These are phyloP conservation scores for Emberiza fucata DNA, from an alignment of 2,113 vertebrate species.

Conservation along the genomic window DNA sequence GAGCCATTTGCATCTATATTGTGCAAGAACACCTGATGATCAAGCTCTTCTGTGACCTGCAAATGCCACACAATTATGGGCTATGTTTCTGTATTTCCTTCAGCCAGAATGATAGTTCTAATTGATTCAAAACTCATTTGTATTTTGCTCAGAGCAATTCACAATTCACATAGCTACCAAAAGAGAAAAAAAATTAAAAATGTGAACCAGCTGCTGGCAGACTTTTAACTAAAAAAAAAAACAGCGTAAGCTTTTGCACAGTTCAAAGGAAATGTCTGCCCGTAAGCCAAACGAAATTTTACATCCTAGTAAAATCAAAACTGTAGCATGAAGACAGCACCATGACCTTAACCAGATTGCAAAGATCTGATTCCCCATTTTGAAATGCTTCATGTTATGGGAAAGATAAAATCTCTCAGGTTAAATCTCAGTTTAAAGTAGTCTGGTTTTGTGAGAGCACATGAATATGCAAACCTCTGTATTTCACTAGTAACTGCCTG, in stretches of 20 bases:
- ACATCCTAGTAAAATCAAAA: neutral
- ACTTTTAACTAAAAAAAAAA: neutral
- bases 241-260: neutral
- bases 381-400: accelerated
- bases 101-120: neutral
- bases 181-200: neutral
- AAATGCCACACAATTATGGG: neutral
- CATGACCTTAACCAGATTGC: neutral
- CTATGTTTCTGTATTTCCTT: neutral
- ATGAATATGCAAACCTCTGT: neutral
- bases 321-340: neutral
- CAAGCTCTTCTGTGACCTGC: neutral
- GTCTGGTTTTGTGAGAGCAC: neutral
- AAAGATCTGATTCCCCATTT: neutral
- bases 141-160: neutral
- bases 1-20: neutral
- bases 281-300: neutral
- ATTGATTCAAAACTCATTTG: neutral
- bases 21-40: neutral
- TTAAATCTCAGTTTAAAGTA: neutral
- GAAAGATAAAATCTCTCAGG: neutral
- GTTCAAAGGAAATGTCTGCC: neutral
- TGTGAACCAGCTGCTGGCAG: neutral
- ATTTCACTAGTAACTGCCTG: neutral
- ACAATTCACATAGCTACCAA: neutral